Conservation (phyloP, 2,113 vertebrate species). For the Haliaeetus leucogaster region DNA sequence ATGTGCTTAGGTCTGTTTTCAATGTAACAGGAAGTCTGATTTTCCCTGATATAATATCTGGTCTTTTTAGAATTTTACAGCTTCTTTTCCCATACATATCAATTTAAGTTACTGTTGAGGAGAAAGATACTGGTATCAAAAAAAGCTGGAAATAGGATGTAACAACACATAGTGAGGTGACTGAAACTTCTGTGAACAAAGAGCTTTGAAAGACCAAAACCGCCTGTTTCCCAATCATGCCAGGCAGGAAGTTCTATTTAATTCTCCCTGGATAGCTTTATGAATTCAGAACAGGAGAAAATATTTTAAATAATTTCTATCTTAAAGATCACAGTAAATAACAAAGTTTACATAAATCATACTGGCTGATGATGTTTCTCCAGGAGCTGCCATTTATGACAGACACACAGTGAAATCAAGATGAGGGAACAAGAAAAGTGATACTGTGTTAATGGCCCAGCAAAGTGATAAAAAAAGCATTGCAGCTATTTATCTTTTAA, state of each 20-base stretch:
- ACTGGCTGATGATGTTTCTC: background rate
- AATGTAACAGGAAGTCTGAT: background rate
- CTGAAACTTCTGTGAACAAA: background rate
- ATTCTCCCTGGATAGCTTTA: background rate
- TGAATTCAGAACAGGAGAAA: background rate
- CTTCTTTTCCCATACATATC: background rate
- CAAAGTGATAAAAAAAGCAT: background rate
- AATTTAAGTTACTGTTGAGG: background rate
- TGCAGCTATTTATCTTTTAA: background rate
- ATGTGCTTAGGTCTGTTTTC: background rate
- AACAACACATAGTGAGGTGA: background rate
- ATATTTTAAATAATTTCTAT: background rate
- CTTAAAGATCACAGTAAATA: background rate
- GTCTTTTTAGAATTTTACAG: background rate
- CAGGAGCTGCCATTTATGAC: background rate
- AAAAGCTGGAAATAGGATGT: background rate
- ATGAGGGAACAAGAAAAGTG: background rate
- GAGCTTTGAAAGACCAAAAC: background rate
- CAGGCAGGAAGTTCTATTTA: background rate
- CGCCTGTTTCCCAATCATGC: background rate
- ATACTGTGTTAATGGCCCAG: background rate
- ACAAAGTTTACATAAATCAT: background rate
- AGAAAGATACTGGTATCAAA: background rate
- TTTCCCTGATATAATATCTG: background rate
- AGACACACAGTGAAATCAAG: background rate